These are phyloP conservation scores for Trichomycterus rosablanca DNA, from an alignment of 2,113 vertebrate species.

Conservation along the genomic window DNA sequence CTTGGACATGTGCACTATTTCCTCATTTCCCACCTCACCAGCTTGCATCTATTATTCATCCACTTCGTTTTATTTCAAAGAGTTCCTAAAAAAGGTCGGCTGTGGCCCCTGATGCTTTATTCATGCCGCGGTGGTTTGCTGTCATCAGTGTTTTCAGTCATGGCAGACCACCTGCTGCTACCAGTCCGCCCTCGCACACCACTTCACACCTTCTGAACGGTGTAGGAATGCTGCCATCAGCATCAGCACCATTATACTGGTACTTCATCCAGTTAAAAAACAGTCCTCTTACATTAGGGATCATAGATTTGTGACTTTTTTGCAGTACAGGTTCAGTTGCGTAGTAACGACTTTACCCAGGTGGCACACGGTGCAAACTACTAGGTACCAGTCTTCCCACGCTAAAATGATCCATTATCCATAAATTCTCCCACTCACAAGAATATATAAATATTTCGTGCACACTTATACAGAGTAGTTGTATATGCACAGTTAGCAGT, in stretches of 20 bases:
- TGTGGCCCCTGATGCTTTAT: constrained; percentile 37
- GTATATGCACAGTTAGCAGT: no score
- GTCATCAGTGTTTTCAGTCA: constrained; percentile 12
- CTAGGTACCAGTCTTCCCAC: constrained; percentile 8
- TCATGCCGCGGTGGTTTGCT: constrained; percentile 22
- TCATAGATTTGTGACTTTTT: constrained; percentile 3
- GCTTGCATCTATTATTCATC: constrained; percentile 46
- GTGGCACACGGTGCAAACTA: constrained; percentile 6
- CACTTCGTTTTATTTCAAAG: constrained; percentile 35
- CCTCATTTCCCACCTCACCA: constrained; percentile 12
- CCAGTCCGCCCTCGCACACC: background rate
- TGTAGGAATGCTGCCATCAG: constrained; percentile 11
- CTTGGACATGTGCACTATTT: constrained; percentile 11
- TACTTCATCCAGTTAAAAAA: no score
- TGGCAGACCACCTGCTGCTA: constrained; percentile 11
- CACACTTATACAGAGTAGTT: no score
- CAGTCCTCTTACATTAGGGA: no score
- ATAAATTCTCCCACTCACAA: no score
- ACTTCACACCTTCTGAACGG: background rate
- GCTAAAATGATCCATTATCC: no score
- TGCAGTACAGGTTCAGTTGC: constrained; percentile 25
- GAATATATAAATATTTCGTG: no score
- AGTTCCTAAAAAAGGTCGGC: constrained; percentile 29
- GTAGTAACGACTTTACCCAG: constrained; percentile 28
- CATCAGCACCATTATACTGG: no score